Evolutionary conservation across 2,888 invertebrate genomes (phyloP).

Genomic region (Epiblema foenella): DNA sequence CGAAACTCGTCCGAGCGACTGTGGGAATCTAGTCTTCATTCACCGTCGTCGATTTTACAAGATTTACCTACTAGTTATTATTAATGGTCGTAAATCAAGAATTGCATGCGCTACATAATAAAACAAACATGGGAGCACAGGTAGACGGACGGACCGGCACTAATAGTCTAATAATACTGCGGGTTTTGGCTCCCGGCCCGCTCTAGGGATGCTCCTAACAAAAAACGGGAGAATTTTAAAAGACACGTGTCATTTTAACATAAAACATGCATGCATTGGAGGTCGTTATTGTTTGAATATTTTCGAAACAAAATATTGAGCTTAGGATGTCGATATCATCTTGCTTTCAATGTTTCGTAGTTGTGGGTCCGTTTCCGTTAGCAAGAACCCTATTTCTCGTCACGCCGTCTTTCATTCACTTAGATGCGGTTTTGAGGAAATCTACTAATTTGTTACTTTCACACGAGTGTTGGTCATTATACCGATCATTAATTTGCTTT

Average conservation of each 20-base stretch:
- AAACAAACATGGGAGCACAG: constrained; percentile 62
- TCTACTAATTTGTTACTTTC: constrained; percentile 44
- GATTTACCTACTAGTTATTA: constrained; percentile 15
- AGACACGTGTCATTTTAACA: constrained; percentile 33
- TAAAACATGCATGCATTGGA: constrained; percentile 19
- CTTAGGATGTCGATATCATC: constrained; percentile 13
- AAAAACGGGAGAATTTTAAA: constrained; percentile 54
- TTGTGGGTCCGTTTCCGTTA: constrained; percentile 41
- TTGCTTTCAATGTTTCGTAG: constrained; percentile 43
- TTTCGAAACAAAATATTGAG: constrained; percentile 7
- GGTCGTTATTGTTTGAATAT: constrained; percentile 44
- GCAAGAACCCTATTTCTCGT: constrained; percentile 50
- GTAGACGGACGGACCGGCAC: constrained; percentile 68
- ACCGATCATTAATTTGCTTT: constrained; percentile 36
- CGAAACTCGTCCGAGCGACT: constrained; percentile 47
- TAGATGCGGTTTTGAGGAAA: constrained; percentile 43
- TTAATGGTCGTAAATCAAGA: constrained; percentile 42
- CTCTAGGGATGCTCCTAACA: constrained; percentile 61
- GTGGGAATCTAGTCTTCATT: constrained; percentile 41
- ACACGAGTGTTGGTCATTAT: constrained; percentile 36
- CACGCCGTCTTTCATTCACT: constrained; percentile 51
- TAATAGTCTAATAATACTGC: constrained; percentile 80
- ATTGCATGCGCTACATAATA: constrained; percentile 48
- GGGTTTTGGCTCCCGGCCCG: constrained; percentile 74
- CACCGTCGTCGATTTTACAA: constrained; percentile 8